Base-by-base conservation (phyloP, 1,140 invertebrate genomes). In the Leptinotarsa undecemlineata region DNA sequence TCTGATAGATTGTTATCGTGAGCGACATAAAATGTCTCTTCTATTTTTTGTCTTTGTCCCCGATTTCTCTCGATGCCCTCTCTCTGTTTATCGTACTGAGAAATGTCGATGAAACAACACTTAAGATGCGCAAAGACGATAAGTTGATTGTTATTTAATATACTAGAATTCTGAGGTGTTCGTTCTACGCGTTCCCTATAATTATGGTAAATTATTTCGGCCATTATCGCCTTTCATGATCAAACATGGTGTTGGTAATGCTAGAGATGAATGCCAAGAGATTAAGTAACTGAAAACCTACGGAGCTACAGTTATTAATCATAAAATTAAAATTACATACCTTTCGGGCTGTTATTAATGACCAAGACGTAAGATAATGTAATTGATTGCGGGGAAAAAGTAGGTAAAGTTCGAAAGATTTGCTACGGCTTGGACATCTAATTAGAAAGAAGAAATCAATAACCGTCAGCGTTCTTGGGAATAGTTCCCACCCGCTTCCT, bases 251-350 rank as follows among this genome's bases (percentile, higher is more conserved):
- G 51, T 57, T 57, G 51, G 17, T 57, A 57, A 57, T 57, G 51
- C n/a, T 57, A 8, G 4, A 19, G 51, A 57, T 15, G n/a, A 17
- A 19, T 4, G n/a, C 51, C 4, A 4, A 19, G 17, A 57, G 51
- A 57, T 57, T 57, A 57, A 57, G 51, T 19, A 57, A 57, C 51
- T 57, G 51, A 57, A 57, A 57, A 57, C n/a, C 51, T 15, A 57
- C 1, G 51, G 51, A 57, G 51, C 51, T n/a, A 19, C 51, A 57
- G 51, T 57, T 57, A 57, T 57, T 57, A 57, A 57, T 57, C 51
- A 57, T 57, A 57, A 57, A 57, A 57, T 57, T n/a, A 57, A 57
- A 57, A 57, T 57, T 57, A 57, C 51, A 57, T 57, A 57, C 51
- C 51, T 57, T 57, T 57, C 51, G 51, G 17, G 51, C 15, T 57